phyloP scores from a whole-genome alignment of 2,888 invertebrate genomes.

The Neelides folsomi region DNA sequence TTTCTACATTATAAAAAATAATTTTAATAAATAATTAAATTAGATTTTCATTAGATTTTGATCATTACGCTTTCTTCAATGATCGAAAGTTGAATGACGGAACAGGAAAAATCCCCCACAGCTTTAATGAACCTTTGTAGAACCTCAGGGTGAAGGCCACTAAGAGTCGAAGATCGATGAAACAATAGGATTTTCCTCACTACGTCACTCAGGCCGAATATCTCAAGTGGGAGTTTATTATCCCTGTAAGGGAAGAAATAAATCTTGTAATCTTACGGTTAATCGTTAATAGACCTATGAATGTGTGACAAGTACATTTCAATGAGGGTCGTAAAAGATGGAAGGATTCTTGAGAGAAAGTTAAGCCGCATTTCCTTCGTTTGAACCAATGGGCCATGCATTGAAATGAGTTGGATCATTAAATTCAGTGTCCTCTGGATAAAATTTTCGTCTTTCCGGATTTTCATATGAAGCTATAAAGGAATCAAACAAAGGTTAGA shows the following conservation, averaged over 20 bases:
- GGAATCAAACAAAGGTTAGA: too few relatives aligned
- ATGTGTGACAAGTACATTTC: constrained; percentile 16
- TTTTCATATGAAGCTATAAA: constrained; percentile 66
- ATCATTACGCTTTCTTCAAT: constrained; percentile 50
- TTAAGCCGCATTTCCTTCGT: constrained; percentile 42
- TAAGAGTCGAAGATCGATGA: constrained; percentile 43
- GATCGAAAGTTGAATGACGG: constrained; percentile 51
- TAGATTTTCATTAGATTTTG: background rate
- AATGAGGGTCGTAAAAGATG: constrained; percentile 25
- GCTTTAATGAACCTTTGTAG: constrained; percentile 48
- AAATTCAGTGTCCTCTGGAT: constrained; percentile 67
- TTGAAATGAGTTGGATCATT: constrained; percentile 62
- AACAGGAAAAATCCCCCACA: constrained; percentile 50
- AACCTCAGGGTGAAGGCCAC: constrained; percentile 40
- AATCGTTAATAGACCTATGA: background rate
- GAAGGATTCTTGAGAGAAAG: constrained; percentile 42
- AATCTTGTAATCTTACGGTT: background rate
- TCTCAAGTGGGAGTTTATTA: constrained; percentile 41
- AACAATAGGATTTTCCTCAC: constrained; percentile 50
- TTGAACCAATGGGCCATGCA: constrained; percentile 47
- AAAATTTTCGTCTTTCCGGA: constrained; percentile 58
- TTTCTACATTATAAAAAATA: constrained; percentile 16
- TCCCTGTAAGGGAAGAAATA: constrained; percentile 11
- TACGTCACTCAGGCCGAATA: constrained; percentile 53
- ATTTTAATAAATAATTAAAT: background rate